Evolutionary conservation across 2,888 invertebrate species (phyloP).

Genomic region (Craniophora ligustri): DNA sequence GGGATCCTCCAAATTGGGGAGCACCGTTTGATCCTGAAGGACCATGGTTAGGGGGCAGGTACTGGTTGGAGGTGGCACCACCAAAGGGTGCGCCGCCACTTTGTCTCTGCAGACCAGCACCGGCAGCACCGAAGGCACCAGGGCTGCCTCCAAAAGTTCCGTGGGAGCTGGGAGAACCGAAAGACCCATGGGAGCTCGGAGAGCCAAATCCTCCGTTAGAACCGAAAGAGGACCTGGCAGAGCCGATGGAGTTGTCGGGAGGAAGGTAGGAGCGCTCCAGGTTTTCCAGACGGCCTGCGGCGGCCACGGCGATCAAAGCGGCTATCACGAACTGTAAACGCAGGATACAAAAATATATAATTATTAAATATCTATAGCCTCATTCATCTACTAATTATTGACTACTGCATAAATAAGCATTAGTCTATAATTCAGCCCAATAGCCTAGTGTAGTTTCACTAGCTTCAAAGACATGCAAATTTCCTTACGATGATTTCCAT

Average conservation of each 20-base stretch:
- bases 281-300: conserved; percentile 79
- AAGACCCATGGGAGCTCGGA: conserved; percentile 38
- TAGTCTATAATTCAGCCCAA: too few species aligned
- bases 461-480: too few species aligned
- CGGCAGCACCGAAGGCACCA: conserved; percentile 34
- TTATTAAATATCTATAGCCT: too few species aligned
- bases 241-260: conserved; percentile 58
- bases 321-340: conserved; percentile 74
- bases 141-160: conserved; percentile 48
- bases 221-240: conserved; percentile 36
- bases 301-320: conserved; percentile 72
- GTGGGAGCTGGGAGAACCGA: conserved; percentile 31
- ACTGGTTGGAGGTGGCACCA: conserved; percentile 78
- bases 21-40: conserved; percentile 51
- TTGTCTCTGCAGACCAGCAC: conserved; percentile 14
- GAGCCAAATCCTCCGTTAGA: conserved; percentile 31
- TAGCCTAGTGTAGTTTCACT: too few species aligned
- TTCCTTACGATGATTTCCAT: too few species aligned
- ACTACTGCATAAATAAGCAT: too few species aligned
- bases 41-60: conserved; percentile 78
- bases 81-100: conserved; percentile 55
- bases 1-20: conserved; percentile 50
- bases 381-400: too few species aligned
- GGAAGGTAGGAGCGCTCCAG: conserved; percentile 81
- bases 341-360: too few species aligned